phyloP scores from a whole-genome alignment of 2,888 invertebrate species.

The Oasisia sp. region DNA sequence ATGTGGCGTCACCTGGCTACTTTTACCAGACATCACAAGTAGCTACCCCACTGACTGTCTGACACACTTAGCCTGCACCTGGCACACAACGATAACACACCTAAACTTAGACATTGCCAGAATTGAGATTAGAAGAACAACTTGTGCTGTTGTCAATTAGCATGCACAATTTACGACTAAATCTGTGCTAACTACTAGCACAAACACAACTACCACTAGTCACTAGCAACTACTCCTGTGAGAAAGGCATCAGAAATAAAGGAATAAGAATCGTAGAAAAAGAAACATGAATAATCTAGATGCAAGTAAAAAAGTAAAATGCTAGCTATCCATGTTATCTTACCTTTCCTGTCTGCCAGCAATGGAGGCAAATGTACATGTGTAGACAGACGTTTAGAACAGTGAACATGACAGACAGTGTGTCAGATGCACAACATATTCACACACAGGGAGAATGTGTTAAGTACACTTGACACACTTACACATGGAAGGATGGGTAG shows the following conservation, averaged over 20 bases:
- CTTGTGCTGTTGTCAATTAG: background rate
- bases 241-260: background rate
- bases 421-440: too few relatives aligned
- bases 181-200: background rate
- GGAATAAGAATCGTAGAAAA: background rate
- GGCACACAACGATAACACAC: background rate
- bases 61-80: background rate
- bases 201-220: background rate
- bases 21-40: background rate
- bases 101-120: background rate
- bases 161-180: background rate
- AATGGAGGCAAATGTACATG: background rate
- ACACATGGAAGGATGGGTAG: background rate
- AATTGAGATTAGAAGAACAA: background rate
- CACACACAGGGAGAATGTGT: background rate
- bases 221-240: background rate
- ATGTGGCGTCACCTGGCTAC: background rate
- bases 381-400: background rate
- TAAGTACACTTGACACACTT: background rate
- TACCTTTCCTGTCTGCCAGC: background rate
- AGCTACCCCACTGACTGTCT: background rate
- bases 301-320: background rate
- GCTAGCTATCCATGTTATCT: background rate
- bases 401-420: background rate
- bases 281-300: background rate